Evolutionary conservation across 2,113 vertebrate genomes (phyloP).

Genomic region (Arenaria interpres): DNA sequence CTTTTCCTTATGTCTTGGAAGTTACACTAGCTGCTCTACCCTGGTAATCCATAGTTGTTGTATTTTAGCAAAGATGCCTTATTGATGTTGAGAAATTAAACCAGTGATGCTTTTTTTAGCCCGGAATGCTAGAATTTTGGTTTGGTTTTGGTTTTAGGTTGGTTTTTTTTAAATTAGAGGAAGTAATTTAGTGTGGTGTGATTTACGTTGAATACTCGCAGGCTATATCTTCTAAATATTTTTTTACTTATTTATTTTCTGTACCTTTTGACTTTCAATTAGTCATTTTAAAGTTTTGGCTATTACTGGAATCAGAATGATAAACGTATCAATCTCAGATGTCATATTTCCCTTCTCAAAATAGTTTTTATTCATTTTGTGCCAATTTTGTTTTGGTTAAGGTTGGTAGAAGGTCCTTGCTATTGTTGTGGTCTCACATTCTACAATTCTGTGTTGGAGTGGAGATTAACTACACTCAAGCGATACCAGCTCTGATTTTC

Average conservation of each 20-base stretch:
- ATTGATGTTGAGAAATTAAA: neutral
- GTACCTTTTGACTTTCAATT: neutral
- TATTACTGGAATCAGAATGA: neutral
- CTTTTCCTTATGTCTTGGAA: neutral
- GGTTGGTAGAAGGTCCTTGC: neutral
- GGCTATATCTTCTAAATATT: neutral
- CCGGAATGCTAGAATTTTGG: neutral
- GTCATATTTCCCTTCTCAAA: neutral
- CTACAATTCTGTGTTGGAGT: neutral
- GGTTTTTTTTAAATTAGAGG: neutral
- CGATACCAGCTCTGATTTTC: neutral
- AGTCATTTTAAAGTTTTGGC: neutral
- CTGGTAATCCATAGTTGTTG: neutral
- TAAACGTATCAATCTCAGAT: neutral
- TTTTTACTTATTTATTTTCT: neutral
- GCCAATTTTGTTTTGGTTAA: neutral
- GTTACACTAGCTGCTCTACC: neutral
- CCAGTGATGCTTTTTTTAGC: neutral
- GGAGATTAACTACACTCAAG: neutral
- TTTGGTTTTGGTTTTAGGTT: no score
- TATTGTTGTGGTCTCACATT: neutral
- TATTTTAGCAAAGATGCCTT: neutral
- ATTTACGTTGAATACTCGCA: neutral
- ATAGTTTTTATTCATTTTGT: neutral
- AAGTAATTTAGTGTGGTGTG: neutral